Percentiles rank a stretch among this genome's conserved stretches.
Conservation (phyloP, 2,888 invertebrate genomes). For the Xestia c-nigrum region DNA sequence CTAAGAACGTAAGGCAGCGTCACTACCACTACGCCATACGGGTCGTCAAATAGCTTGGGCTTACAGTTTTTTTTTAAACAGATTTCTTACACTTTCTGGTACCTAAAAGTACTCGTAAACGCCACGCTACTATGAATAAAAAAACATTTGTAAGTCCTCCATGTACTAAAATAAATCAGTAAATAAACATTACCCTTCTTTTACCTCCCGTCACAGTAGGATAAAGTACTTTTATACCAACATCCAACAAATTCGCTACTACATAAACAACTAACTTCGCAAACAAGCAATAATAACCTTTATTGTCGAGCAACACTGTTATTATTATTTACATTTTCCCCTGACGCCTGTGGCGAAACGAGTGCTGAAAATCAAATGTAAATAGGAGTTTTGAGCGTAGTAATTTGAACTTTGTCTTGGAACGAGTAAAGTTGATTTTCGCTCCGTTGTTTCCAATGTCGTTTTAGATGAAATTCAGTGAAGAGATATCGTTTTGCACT, state of each 20-base stretch:
- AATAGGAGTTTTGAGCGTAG: conserved; percentile 15
- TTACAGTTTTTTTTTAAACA: too few species aligned
- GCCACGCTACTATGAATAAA: background rate
- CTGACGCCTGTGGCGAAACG: conserved; percentile 30
- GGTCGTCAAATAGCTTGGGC: too few species aligned
- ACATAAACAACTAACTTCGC: conserved; percentile 45
- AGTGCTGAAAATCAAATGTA: conserved; percentile 49
- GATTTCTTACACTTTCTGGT: background rate
- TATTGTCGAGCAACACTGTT: conserved; percentile 40
- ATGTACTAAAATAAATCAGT: too few species aligned
- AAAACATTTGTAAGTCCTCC: background rate
- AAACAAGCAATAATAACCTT: conserved; percentile 60
- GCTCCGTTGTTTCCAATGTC: background rate
- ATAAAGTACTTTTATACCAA: conserved; percentile 37
- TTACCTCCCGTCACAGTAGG: conserved; percentile 12
- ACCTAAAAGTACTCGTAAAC: background rate
- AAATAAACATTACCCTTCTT: background rate
- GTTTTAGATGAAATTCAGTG: conserved; percentile 42
- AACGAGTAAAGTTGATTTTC: conserved; percentile 11
- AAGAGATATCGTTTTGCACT: conserved; percentile 42
- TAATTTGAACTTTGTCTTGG: conserved; percentile 38
- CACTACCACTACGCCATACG: too few species aligned
- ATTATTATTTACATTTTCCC: conserved; percentile 59
- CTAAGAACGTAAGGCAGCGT: too few species aligned
- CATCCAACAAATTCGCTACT: conserved; percentile 38